These are phyloP conservation scores for Anthopleura sola DNA, from an alignment of 64 coral and sea anemone genomes.

Conservation along the genomic window DNA sequence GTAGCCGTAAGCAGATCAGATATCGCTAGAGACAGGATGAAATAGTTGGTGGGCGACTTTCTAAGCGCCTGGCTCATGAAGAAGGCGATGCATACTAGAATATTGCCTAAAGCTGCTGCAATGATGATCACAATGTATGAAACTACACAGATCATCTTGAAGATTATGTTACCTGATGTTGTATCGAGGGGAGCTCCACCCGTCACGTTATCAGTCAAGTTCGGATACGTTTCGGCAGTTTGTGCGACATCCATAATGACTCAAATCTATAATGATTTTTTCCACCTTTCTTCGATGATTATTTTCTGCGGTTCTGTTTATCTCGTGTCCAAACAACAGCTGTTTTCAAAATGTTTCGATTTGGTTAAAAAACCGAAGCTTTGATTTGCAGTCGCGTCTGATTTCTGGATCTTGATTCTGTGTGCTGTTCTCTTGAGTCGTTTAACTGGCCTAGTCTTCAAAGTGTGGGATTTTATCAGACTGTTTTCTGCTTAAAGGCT, in stretches of 20 bases:
- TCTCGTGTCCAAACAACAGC: not conserved
- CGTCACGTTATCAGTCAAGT: not conserved
- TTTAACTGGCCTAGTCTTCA: not conserved
- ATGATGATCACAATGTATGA: constrained; percentile 12
- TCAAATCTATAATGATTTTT: not conserved
- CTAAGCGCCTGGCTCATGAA: constrained; percentile 22
- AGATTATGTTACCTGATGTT: not conserved
- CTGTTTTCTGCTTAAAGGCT: too few species aligned
- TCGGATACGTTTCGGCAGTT: not conserved
- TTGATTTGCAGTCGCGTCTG: not conserved
- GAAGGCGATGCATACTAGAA: constrained; percentile 41
- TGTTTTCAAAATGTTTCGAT: not conserved
- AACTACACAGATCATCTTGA: not conserved
- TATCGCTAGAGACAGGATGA: constrained; percentile 48
- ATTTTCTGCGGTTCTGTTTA: not conserved
- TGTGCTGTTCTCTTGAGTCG: not conserved
- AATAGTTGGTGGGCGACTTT: constrained; percentile 46
- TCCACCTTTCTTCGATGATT: not conserved
- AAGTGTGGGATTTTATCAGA: not conserved
- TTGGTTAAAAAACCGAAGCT: not conserved
- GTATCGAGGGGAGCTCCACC: not conserved
- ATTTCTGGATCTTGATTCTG: not conserved
- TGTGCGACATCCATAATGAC: not conserved
- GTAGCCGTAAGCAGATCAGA: constrained; percentile 39
- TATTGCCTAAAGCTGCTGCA: constrained; percentile 25